A percentile compares a stretch with the other conserved stretches of the same genome.
Evolutionary conservation across 2,797 vertebrate species (phyloP).

Genomic region (Halcyon chelicuti): DNA sequence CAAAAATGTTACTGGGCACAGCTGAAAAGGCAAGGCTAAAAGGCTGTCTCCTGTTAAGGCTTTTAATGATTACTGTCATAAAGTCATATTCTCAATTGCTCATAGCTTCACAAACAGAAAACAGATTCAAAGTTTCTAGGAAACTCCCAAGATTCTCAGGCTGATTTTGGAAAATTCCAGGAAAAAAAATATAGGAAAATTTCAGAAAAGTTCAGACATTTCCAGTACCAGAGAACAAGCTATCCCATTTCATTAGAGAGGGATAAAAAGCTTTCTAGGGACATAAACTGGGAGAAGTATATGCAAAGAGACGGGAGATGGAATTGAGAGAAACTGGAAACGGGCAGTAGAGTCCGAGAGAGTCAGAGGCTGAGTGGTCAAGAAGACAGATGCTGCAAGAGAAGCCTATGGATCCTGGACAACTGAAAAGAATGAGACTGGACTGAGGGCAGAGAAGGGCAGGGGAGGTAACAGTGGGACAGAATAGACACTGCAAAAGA

Average conservation of each 20-base stretch:
- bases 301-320: not conserved
- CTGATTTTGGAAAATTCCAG: not conserved
- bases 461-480: fast-evolving
- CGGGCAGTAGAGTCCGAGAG: not conserved
- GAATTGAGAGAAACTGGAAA: not conserved
- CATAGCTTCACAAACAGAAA: not conserved
- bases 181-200: not conserved
- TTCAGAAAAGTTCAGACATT: not conserved
- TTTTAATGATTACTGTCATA: not conserved
- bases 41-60: not conserved
- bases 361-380: not conserved
- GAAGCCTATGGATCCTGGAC: not conserved
- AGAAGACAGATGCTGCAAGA: not conserved
- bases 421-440: not conserved
- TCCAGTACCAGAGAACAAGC: not conserved
- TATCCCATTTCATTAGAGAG: not conserved
- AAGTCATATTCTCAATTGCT: not conserved
- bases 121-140: not conserved
- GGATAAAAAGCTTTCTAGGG: not conserved
- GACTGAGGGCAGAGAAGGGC: not conserved
- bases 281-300: not conserved
- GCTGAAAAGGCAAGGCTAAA: not conserved
- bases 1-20: not conserved
- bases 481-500: not conserved
- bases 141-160: not conserved